Conservation (phyloP, 2,797 vertebrate genomes). For the Poeciliopsis infans region DNA sequence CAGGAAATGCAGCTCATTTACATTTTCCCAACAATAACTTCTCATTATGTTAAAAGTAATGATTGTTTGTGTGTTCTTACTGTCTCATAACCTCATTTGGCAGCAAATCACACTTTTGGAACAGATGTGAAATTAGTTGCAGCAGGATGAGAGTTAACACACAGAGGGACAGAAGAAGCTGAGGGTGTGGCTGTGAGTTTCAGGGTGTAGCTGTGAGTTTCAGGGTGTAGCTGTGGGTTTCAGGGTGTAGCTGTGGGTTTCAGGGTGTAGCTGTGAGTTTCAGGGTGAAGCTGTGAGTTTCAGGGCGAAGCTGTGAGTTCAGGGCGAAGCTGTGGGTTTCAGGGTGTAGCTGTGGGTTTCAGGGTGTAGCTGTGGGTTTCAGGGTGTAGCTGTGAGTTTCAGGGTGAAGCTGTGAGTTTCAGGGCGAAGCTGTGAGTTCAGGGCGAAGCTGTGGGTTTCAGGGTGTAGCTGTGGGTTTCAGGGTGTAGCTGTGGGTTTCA, state of each 20-base stretch:
- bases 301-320: background rate
- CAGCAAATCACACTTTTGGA: conserved; percentile 16
- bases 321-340: too few species aligned
- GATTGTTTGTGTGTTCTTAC: conserved; percentile 12
- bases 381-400: too few species aligned
- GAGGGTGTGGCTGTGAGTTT: too few species aligned
- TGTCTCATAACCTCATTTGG: conserved; percentile 16
- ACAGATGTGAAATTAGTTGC: conserved; percentile 33
- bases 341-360: conserved; percentile 4
- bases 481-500: background rate
- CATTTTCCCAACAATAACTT: conserved; percentile 16
- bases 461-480: background rate
- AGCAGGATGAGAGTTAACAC: conserved; percentile 18
- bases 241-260: too few species aligned
- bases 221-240: too few species aligned
- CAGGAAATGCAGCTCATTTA: conserved; percentile 6
- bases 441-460: conserved; percentile 1
- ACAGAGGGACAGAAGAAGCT: conserved; percentile 5
- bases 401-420: background rate
- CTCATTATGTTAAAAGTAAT: conserved; percentile 13
- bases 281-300: too few species aligned
- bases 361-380: too few species aligned
- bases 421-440: too few species aligned
- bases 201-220: too few species aligned
- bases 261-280: too few species aligned